These are phyloP conservation scores for Opisthocomus hoazin DNA, from an alignment of 2,113 vertebrate genomes.

Conservation along the genomic window DNA sequence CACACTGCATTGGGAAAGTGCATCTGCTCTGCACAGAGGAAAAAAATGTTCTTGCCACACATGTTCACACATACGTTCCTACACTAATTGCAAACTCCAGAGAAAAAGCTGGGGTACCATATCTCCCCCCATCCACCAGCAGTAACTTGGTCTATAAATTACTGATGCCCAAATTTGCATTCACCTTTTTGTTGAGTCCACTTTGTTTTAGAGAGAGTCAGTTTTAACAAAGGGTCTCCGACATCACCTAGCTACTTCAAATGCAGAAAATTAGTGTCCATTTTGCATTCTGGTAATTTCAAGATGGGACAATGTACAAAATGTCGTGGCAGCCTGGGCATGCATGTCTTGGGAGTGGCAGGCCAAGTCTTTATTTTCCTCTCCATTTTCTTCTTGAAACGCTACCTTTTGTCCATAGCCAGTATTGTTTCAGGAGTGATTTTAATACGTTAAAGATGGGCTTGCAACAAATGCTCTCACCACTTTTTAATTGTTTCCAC, in stretches of 20 bases:
- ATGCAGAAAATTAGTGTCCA: not conserved
- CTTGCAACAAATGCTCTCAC: conserved; percentile 33
- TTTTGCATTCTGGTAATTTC: not conserved
- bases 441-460: conserved; percentile 64
- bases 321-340: not conserved
- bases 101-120: not conserved
- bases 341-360: conserved; percentile 20
- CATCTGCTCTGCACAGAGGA: not conserved
- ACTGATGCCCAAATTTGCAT: not conserved
- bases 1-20: not conserved
- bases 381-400: conserved; percentile 42
- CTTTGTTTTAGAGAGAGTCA: not conserved
- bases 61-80: not conserved
- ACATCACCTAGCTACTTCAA: not conserved
- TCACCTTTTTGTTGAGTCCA: not conserved
- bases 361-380: conserved; percentile 33
- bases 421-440: conserved; percentile 58
- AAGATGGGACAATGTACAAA: not conserved
- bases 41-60: not conserved
- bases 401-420: conserved; percentile 52
- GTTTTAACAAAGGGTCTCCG: not conserved
- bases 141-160: not conserved
- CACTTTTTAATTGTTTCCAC: conserved; percentile 59
- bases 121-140: not conserved
- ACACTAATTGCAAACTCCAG: not conserved